These are phyloP conservation scores for Isotomurus palustris DNA, from an alignment of 2,888 invertebrate species.

Conservation along the genomic window DNA sequence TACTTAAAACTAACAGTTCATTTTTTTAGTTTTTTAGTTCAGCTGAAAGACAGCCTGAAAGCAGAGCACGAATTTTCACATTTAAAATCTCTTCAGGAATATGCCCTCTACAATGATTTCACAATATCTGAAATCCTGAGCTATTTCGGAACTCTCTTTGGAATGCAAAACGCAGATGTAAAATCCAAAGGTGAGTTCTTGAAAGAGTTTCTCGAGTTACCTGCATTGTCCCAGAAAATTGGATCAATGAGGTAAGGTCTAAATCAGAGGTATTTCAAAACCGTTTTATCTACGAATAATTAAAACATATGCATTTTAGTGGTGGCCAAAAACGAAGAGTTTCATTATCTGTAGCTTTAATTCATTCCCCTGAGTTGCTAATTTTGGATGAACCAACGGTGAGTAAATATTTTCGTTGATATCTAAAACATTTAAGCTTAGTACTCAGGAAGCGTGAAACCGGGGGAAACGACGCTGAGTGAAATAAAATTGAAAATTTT, in stretches of 20 bases:
- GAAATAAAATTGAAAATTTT: too few species aligned
- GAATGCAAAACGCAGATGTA: constrained; percentile 24
- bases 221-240: constrained; percentile 25
- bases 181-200: constrained; percentile 29
- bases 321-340: constrained; percentile 52
- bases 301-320: constrained; percentile 41
- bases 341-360: constrained; percentile 51
- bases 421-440: not conserved
- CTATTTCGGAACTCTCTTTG: constrained; percentile 37
- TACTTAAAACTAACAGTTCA: too few species aligned
- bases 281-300: not conserved
- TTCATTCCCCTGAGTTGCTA: constrained; percentile 55
- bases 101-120: constrained; percentile 84
- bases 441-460: too few species aligned
- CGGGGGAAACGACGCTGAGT: too few species aligned
- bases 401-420: not conserved
- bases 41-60: too few species aligned
- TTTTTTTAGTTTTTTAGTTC: not conserved
- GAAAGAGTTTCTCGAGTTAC: constrained; percentile 28
- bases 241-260: constrained; percentile 56
- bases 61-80: too few species aligned
- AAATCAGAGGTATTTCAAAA: not conserved
- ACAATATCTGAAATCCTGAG: constrained; percentile 68
- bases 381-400: constrained; percentile 78
- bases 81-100: constrained; percentile 73